Evolutionary conservation across 2,797 vertebrate genomes (phyloP), one percentile per base, ranked within the genome.

Genomic region (Rhinophrynus dorsalis): DNA sequence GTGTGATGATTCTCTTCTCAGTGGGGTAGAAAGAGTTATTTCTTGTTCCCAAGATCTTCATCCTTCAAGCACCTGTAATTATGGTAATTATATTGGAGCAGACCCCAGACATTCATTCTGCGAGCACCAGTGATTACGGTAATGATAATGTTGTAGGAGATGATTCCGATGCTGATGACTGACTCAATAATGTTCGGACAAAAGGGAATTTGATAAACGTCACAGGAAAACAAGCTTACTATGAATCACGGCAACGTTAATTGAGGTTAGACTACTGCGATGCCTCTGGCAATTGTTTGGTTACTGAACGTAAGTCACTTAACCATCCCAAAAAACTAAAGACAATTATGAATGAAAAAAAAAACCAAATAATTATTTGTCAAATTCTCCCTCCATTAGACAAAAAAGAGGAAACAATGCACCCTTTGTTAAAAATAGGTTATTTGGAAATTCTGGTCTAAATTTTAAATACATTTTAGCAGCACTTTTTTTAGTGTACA

Each of bases 31-130:
- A 47, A 44, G 55, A 23, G 17, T 45, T 30, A 26, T 73, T 75
- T 52, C 50, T 58, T 45, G 54, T 61, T 70, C 40, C 64, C 21
- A 12, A 35, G 55, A 44, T 54, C 45, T 35, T 23, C 65, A 67
- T 55, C 61, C 56, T 20, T 44, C 32, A 11, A 0, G 54, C 18
- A 63, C 38, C 42, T 29, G 1, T 12, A 37, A 65, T 17, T 68
- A 17, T 64, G 69, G 55, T 50, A 51, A 68, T 27, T 2, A 73
- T 63, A 21, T 1, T 3, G 27, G 21, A 15, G 0, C 47, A 56
- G 27, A 64, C 68, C 67, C 60, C 61, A 64, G 59, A 44, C 58
- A 59, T 42, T 17, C 60, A 67, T 55, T 51, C 58, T n/a, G 38
- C 11, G 3, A 0, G 54, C 20, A 57, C 35, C 30, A 23, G 0